phyloP scores from a whole-genome alignment of 2,888 invertebrate species.

The Harpalus rubripes region DNA sequence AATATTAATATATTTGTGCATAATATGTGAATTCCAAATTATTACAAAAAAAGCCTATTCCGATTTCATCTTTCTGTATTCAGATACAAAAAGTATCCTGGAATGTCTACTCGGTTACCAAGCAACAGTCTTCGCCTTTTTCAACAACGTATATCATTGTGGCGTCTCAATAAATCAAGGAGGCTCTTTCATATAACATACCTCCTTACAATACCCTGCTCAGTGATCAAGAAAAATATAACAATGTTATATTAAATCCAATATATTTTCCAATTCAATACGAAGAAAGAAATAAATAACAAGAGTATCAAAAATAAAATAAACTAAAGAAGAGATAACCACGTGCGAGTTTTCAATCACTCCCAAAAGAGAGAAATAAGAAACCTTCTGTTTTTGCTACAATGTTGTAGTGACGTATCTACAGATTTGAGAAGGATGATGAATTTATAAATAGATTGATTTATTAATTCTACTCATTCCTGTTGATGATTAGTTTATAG shows the following conservation, averaged over 20 bases:
- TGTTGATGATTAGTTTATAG: too few relatives aligned
- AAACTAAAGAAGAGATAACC: neutral
- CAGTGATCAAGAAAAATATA: slow-evolving; percentile 1
- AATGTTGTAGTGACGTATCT: too few relatives aligned
- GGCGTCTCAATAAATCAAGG: neutral
- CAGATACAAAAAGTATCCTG: neutral
- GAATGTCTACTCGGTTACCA: neutral
- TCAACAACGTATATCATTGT: neutral
- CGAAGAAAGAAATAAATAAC: neutral
- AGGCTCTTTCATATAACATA: neutral
- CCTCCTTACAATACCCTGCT: neutral
- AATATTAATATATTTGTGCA: too few relatives aligned
- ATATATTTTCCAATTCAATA: neutral
- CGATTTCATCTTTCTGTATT: neutral
- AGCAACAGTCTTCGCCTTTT: neutral
- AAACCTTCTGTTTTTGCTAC: too few relatives aligned
- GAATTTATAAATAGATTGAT: too few relatives aligned
- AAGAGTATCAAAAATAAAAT: neutral
- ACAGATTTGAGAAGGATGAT: too few relatives aligned
- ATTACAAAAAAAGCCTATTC: too few relatives aligned
- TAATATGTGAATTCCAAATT: too few relatives aligned
- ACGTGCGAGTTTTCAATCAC: neutral
- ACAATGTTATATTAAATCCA: slow-evolving; percentile 1
- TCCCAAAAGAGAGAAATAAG: too few relatives aligned
- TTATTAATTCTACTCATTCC: too few relatives aligned